Conservation (phyloP, 2,797 vertebrate genomes). For the Martes flavigula region DNA sequence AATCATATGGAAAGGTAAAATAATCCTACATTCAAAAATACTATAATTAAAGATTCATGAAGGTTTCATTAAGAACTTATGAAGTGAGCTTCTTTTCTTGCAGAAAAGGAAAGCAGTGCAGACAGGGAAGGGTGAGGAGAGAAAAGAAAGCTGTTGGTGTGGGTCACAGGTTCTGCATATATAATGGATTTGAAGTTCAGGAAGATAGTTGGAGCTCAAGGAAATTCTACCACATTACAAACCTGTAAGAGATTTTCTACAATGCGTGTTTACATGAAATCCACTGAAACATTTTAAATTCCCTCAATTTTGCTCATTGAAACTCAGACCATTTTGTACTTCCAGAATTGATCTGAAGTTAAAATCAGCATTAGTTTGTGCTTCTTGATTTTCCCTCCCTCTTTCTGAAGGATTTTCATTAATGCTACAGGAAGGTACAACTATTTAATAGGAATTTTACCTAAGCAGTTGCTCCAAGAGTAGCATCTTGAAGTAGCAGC, state of each 20-base stretch:
- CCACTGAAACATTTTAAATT: slow-evolving; percentile 54
- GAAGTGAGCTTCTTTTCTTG: slow-evolving; percentile 39
- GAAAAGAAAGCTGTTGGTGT: neutral
- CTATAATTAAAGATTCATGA: slow-evolving; percentile 41
- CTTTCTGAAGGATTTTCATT: slow-evolving; percentile 61
- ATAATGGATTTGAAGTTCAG: slow-evolving; percentile 65
- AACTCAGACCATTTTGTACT: neutral
- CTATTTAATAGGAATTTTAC: slow-evolving; percentile 67
- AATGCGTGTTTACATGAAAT: neutral
- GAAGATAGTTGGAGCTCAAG: slow-evolving; percentile 54
- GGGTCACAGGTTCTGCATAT: slow-evolving; percentile 22
- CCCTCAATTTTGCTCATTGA: slow-evolving; percentile 23
- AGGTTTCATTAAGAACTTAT: slow-evolving; percentile 40
- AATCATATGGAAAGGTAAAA: slow-evolving; percentile 32
- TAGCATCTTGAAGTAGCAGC: slow-evolving; percentile 12
- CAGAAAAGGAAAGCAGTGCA: neutral
- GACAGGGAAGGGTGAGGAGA: slow-evolving; percentile 50
- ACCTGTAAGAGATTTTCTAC: neutral
- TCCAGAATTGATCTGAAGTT: slow-evolving; percentile 10
- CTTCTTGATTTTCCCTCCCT: slow-evolving; percentile 7
- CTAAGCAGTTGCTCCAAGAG: neutral
- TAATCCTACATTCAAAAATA: slow-evolving; percentile 54
- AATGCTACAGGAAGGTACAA: slow-evolving; percentile 62
- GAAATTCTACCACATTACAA: neutral
- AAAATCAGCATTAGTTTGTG: slow-evolving; percentile 13